Base-by-base conservation (phyloP, 64 coral and sea anemone genomes). In the Exaiptasia diaphana region DNA sequence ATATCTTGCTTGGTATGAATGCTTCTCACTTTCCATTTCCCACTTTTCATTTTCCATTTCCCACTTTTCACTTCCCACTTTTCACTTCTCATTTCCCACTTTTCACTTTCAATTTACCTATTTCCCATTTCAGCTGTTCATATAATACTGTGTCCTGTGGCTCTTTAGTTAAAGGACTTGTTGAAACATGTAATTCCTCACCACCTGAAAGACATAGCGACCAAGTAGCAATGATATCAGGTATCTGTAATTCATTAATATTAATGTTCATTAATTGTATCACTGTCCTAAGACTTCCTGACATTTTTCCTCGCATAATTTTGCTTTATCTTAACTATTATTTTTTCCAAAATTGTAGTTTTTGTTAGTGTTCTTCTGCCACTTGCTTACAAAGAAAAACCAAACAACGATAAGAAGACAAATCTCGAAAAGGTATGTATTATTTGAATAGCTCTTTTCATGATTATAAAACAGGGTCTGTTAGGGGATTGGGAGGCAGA, bases 1-100 rank as follows among this genome's bases (percentile, higher is more conserved):
- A 9, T 93, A 87, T 53, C 64, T 93, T 13, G 90, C 90, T 26
- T 93, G 90, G 90, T 93, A 83, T 76, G 90, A 71, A 30, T 23
- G 24, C 24, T 15, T 54, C 50, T 1, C 50, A 20, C 9, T 58
- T 7, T 58, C 9, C 6, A 58, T 58, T 58, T 67, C 24, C 24
- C n/a, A n/a, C n/a, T n/a, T n/a, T n/a, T n/a, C n/a, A n/a, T n/a
- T n/a, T n/a, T n/a, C n/a, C n/a, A n/a, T n/a, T n/a, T n/a, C n/a
- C n/a, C n/a, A n/a, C n/a, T n/a, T n/a, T n/a, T n/a, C n/a, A n/a
- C n/a, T n/a, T n/a, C n/a, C n/a, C n/a, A n/a, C n/a, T n/a, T n/a
- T n/a, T n/a, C n/a, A n/a, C n/a, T n/a, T n/a, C n/a, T n/a, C n/a
- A n/a, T n/a, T n/a, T n/a, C n/a, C n/a, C n/a, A n/a, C n/a, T n/a